Evolutionary conservation across 2,113 vertebrate genomes (phyloP), one percentile per base, ranked within the genome.

Genomic region (Notothenia coriiceps): DNA sequence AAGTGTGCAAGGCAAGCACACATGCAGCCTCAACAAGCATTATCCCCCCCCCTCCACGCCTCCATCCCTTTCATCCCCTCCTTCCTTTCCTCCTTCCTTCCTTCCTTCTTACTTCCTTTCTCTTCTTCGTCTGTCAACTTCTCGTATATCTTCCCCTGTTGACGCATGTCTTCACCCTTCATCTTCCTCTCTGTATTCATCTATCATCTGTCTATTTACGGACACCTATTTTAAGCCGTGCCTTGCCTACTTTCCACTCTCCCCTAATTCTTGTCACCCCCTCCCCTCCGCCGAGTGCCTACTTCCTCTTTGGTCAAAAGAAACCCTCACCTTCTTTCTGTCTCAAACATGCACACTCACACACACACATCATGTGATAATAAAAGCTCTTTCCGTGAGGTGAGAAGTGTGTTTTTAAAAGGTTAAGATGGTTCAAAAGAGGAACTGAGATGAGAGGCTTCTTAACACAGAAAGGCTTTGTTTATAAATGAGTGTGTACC

Each of bases 201-300:
- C 73, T 86, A 66, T 87, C 84, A 73, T 79, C 74, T 50, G 35
- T 62, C 75, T 89, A 86, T 91, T 82, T 88, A 55, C 62, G 67
- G 83, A 74, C 1, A 35, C 29, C 86, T 89, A 91, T 92, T 89
- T 87, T 35, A 66, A 85, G 73, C 69, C 35, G 35, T 0, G 64
- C 63, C 83, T 69, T 77, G 71, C 63, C 75, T 62, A 33, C 73
- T 74, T 79, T 83, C 69, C 52, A 68, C 77, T 65, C 72, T 52
- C 33, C 67, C 75, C 66, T 49, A 61, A 61, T 77, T 74, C 60
- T 77, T 80, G 61, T 77, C 70, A 56, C 50, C 22, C 79, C 46
- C 25, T 71, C 20, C 15, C 50, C 55, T 47, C 49, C 14, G 20
- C 68, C 63, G 52, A 64, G 64, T 49, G 51, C 77, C 62, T 65